Conservation (phyloP, 2,113 vertebrate genomes). For the Cettia cetti region DNA sequence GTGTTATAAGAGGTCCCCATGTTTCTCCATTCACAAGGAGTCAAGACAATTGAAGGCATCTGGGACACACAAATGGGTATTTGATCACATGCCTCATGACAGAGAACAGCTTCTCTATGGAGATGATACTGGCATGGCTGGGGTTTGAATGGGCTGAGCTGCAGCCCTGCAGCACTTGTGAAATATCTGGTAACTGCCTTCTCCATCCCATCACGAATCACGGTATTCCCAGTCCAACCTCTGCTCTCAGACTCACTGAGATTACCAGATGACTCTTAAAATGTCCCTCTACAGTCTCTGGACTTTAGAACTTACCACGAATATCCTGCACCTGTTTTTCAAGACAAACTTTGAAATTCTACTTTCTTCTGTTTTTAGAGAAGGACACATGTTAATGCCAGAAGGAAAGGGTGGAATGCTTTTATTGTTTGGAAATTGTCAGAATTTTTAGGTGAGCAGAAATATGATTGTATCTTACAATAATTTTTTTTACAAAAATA, state of each 20-base stretch:
- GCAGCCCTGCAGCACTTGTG: neutral
- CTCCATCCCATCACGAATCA: neutral
- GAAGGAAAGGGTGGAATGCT: neutral
- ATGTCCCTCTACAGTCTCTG: neutral
- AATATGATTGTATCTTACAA: neutral
- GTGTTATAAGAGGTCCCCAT: neutral
- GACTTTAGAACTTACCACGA: neutral
- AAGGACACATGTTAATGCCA: neutral
- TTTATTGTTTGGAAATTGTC: neutral
- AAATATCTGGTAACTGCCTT: neutral
- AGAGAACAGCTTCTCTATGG: neutral
- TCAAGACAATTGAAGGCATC: neutral
- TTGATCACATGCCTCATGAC: neutral
- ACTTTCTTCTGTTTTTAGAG: neutral
- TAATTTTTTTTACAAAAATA: neutral
- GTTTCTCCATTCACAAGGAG: neutral
- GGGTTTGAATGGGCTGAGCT: neutral
- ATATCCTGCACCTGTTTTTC: neutral
- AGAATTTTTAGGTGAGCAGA: neutral
- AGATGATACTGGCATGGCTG: neutral
- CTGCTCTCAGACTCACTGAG: neutral
- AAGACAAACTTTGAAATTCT: neutral
- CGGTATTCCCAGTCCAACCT: neutral
- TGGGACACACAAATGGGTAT: neutral
- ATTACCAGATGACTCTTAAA: neutral